A percentile compares a stretch with the other conserved stretches of the same genome.
Evolutionary conservation across 2,113 vertebrate species (phyloP).

Genomic region (Carettochelys insculpta): DNA sequence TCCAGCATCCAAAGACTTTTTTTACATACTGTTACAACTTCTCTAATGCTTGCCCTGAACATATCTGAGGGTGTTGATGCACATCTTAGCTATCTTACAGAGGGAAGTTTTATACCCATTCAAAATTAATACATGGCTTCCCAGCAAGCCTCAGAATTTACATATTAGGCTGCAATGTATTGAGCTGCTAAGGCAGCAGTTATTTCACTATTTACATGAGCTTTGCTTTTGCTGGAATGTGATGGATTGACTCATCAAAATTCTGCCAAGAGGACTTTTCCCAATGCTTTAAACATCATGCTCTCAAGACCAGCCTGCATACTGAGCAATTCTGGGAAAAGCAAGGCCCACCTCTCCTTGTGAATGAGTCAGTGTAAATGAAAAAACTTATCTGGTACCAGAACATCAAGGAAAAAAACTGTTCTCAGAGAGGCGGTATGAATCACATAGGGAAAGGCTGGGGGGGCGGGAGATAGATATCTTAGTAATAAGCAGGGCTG

Average conservation of each 20-base stretch:
- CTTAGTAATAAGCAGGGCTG: slow-evolving; percentile 14
- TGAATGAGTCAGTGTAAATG: accelerated
- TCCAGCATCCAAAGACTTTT: background rate
- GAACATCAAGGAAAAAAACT: accelerated
- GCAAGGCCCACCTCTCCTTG: accelerated
- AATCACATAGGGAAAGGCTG: background rate
- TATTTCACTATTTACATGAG: accelerated
- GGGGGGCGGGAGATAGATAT: background rate
- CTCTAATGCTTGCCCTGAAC: background rate
- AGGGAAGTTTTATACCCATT: background rate
- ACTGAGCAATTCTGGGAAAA: background rate
- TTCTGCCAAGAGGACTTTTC: accelerated
- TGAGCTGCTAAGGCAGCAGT: background rate
- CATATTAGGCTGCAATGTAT: accelerated
- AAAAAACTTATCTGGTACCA: accelerated
- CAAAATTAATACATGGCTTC: background rate
- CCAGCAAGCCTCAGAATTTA: background rate
- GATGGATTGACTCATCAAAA: background rate
- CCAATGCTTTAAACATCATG: accelerated
- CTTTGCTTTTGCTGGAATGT: background rate
- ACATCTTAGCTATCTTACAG: background rate
- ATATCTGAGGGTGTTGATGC: background rate
- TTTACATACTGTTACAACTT: accelerated
- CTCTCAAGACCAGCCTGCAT: background rate
- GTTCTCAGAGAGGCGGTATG: accelerated